Percentiles rank a stretch among this genome's conserved stretches.
phyloP scores from a whole-genome alignment of 2,797 vertebrate genomes.

The Glossophaga mutica region DNA sequence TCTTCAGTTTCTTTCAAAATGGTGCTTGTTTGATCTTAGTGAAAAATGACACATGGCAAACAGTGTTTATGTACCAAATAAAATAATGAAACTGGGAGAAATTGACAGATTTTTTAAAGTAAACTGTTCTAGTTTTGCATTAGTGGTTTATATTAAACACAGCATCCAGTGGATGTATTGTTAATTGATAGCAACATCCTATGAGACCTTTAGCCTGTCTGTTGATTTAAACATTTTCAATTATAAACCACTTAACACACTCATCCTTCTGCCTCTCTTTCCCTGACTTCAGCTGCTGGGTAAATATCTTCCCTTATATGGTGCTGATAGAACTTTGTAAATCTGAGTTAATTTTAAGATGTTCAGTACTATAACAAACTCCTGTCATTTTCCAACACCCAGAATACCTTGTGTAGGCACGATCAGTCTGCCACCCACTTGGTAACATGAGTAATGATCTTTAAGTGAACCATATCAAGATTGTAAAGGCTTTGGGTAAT shows the following conservation, averaged over 20 bases:
- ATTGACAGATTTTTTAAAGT: neutral
- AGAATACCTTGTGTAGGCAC: slow-evolving; percentile 47
- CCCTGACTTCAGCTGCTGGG: neutral
- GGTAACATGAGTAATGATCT: slow-evolving; percentile 67
- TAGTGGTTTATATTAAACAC: slow-evolving; percentile 38
- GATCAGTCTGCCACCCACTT: slow-evolving; percentile 59
- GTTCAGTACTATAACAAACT: neutral
- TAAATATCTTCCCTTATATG: slow-evolving; percentile 62
- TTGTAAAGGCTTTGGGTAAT: slow-evolving; percentile 58
- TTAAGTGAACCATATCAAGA: slow-evolving; percentile 60
- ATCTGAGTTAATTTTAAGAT: slow-evolving; percentile 63
- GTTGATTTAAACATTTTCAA: slow-evolving; percentile 42
- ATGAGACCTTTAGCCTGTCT: slow-evolving; percentile 25
- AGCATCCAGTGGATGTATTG: slow-evolving; percentile 2
- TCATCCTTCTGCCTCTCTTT: neutral
- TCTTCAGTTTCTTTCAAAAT: slow-evolving; percentile 54
- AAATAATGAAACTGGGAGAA: slow-evolving; percentile 28
- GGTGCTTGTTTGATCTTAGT: slow-evolving; percentile 12
- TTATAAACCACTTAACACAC: neutral
- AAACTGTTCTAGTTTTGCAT: slow-evolving; percentile 36
- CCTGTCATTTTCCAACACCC: slow-evolving; percentile 54
- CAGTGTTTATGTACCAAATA: slow-evolving; percentile 39
- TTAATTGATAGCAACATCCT: slow-evolving; percentile 14
- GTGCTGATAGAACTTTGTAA: neutral
- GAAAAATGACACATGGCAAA: slow-evolving; percentile 8